phyloP scores from a whole-genome alignment of 1,140 invertebrate genomes.

The Mya arenaria region DNA sequence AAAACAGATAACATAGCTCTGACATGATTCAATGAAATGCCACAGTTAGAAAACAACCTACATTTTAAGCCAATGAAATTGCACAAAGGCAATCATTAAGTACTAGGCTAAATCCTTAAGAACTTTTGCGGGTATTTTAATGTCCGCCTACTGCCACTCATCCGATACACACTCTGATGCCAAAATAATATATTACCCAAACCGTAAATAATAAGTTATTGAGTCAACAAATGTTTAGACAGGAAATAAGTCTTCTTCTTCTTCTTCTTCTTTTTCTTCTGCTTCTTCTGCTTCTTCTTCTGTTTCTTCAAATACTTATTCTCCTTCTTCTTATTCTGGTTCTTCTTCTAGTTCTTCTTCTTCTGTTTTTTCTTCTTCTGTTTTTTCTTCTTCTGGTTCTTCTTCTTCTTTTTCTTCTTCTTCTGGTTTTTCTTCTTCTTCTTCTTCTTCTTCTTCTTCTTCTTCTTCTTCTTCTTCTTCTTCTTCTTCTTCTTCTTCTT shows the following conservation, averaged over 20 bases:
- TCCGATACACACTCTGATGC: too few relatives aligned
- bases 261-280: conserved; percentile 24
- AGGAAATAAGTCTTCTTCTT: conserved; percentile 39
- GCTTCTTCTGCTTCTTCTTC: conserved; percentile 42
- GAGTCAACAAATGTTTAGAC: conserved; percentile 26
- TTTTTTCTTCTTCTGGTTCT: conserved; percentile 3
- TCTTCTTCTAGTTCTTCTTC: conserved; percentile 30
- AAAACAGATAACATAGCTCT: too few relatives aligned
- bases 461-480: neutral
- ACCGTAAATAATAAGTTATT: conserved; percentile 29
- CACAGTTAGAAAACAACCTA: too few relatives aligned
- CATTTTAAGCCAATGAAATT: too few relatives aligned
- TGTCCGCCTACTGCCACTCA: too few relatives aligned
- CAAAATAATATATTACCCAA: neutral
- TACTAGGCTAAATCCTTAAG: too few relatives aligned
- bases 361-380: conserved; percentile 4
- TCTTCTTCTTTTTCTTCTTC: conserved; percentile 32
- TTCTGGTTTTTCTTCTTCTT: conserved; percentile 28
- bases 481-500: neutral
- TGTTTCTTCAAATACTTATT: conserved; percentile 33
- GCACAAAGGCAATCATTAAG: too few relatives aligned
- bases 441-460: conserved; percentile 23
- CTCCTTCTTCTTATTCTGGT: conserved; percentile 30
- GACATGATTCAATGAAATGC: too few relatives aligned
- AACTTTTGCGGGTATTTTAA: too few relatives aligned